Conservation (phyloP, 2,888 invertebrate genomes). For the Rapana venosa region DNA sequence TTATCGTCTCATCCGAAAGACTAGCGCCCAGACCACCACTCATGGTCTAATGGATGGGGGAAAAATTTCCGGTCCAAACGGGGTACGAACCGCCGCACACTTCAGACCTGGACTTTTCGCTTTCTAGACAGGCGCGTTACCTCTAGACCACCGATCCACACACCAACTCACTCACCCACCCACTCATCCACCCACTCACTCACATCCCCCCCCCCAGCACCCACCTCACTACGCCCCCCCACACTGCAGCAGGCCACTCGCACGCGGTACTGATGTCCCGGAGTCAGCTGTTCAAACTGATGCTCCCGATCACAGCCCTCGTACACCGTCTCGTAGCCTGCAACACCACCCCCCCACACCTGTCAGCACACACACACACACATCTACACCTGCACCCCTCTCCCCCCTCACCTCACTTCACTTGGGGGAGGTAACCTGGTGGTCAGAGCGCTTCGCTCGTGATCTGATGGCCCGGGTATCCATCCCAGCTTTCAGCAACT, state of each 20-base stretch:
- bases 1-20: too few relatives aligned
- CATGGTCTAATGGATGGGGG: too few relatives aligned
- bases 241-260: slow-evolving; percentile 87
- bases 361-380: neutral
- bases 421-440: too few relatives aligned
- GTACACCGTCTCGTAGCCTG: slow-evolving; percentile 87
- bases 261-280: slow-evolving; percentile 88
- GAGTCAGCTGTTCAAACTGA: slow-evolving; percentile 88
- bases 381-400: neutral
- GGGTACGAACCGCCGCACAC: too few relatives aligned
- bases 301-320: slow-evolving; percentile 88
- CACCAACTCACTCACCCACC: neutral
- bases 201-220: neutral
- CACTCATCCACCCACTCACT: neutral
- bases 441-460: too few relatives aligned
- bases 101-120: too few relatives aligned
- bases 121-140: too few relatives aligned
- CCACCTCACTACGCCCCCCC: slow-evolving; percentile 86
- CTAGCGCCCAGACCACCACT: too few relatives aligned
- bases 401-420: too few relatives aligned
- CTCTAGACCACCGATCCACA: neutral
- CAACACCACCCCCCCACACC: slow-evolving; percentile 43
- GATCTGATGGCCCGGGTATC: too few relatives aligned
- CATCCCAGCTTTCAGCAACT: too few relatives aligned
- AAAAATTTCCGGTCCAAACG: too few relatives aligned